These are phyloP conservation scores for Valencia hispanica DNA, from an alignment of 2,797 vertebrate genomes.

Conservation along the genomic window DNA sequence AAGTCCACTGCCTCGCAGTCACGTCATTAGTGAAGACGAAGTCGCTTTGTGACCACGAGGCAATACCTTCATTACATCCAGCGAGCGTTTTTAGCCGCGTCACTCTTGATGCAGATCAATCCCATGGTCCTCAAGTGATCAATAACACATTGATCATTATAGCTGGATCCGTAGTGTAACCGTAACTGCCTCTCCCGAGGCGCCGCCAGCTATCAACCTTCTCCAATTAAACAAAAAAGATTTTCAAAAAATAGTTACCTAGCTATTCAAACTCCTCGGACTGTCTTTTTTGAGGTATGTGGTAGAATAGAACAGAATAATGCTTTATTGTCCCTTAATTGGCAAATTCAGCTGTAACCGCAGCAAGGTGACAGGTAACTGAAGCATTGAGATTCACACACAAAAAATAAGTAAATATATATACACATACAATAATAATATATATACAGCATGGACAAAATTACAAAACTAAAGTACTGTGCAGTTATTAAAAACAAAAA, in stretches of 20 bases:
- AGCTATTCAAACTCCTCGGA: neutral
- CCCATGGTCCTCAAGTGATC: conserved; percentile 37
- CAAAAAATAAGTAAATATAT: too few species aligned
- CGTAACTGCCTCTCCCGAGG: conserved; percentile 33
- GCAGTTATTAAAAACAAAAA: too few species aligned
- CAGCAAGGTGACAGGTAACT: too few species aligned
- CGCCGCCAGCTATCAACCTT: conserved; percentile 9
- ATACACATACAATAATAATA: too few species aligned
- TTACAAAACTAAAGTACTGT: too few species aligned
- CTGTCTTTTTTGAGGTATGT: neutral
- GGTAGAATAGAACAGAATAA: too few species aligned
- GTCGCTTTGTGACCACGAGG: neutral
- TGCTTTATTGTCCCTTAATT: too few species aligned
- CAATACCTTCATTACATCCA: conserved; percentile 43
- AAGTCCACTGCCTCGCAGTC: conserved; percentile 9
- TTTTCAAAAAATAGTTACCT: neutral
- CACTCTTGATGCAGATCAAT: conserved; percentile 33
- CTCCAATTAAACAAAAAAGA: conserved; percentile 8
- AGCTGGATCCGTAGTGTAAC: conserved; percentile 48
- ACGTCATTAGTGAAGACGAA: conserved; percentile 3
- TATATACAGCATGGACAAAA: too few species aligned
- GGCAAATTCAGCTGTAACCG: too few species aligned
- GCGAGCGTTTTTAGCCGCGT: conserved; percentile 7
- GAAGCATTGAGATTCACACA: too few species aligned
- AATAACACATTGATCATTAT: conserved; percentile 43